Percentiles rank a stretch among this genome's conserved stretches.
phyloP scores from a whole-genome alignment of 1,140 invertebrate genomes.

The Pseudomyrmex pallidus region DNA sequence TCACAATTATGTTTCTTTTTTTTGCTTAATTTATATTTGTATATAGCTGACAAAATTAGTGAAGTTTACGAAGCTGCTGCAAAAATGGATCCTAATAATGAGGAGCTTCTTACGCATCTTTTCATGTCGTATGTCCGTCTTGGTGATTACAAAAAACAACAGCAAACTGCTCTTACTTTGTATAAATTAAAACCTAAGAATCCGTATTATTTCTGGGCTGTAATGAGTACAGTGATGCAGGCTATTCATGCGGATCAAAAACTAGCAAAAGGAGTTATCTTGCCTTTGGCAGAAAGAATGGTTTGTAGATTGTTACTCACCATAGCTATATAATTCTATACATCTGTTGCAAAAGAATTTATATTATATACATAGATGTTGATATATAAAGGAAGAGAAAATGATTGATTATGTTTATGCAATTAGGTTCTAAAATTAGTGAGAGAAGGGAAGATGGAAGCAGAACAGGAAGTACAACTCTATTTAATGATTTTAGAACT shows the following conservation, averaged over 20 bases:
- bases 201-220: conserved; percentile 98
- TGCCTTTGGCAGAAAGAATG: conserved; percentile 95
- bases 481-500: conserved; percentile 96
- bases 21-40: conserved; percentile 73
- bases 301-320: conserved; percentile 79
- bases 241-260: conserved; percentile 85
- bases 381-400: neutral
- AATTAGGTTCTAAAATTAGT: conserved; percentile 93
- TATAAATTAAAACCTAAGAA: conserved; percentile 97
- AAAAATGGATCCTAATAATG: conserved; percentile 93
- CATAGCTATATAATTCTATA: neutral
- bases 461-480: conserved; percentile 96
- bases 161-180: conserved; percentile 94
- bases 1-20: neutral
- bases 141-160: conserved; percentile 96
- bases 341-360: neutral
- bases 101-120: conserved; percentile 96
- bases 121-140: conserved; percentile 98
- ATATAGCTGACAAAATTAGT: conserved; percentile 93
- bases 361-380: neutral
- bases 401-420: conserved; percentile 68
- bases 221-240: conserved; percentile 98
- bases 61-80: conserved; percentile 95
- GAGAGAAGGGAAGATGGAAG: conserved; percentile 95
- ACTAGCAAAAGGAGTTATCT: conserved; percentile 82